Evolutionary conservation across 2,113 vertebrate species (phyloP), one percentile per base, ranked within the genome.

Genomic region (Thamnaconus septentrionalis): DNA sequence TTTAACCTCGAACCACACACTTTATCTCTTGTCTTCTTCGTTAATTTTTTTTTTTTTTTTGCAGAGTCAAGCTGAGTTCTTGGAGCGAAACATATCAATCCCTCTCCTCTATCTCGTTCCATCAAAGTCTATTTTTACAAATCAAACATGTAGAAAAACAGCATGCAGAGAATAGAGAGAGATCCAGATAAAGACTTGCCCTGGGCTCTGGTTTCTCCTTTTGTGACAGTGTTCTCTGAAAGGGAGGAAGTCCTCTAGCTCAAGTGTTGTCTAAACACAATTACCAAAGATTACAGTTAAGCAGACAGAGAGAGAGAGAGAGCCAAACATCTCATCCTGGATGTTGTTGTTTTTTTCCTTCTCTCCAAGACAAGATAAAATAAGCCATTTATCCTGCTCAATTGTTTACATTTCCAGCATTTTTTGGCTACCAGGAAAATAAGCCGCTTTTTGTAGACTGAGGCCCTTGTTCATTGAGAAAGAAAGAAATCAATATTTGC

Each of bases 251-350:
- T 84, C 67, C 82, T 81, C 56, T 66, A 64, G 63, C 78, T 83
- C 40, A 48, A 84, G 76, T 85, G 86, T 87, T 90, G 87, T 85
- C 78, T 83, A 91, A 92, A 91, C 88, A 91, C 86, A 88, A 81
- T 91, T 91, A 91, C 57, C 73, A 71, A 58, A 87, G 87, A 88
- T 90, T 86, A 78, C 73, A 88, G 79, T 75, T 54, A 65, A 70
- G 64, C 75, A 83, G 75, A 79, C 70, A 69, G 18, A 83, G 75
- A 79, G 68, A 69, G 66, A 79, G 65, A 61, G 66, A 57, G 68
- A 71, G 18, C 40, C 41, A 45, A 41, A 56, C 43, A 56, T 65
- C 59, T 83, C 75, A 71, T 57, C 64, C 56, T 65, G 77, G 71
- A 75, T 50, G 75, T 65, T 67, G 56, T 66, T 49, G 73, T 66